A percentile compares a stretch with the other conserved stretches of the same genome.
phyloP scores from a whole-genome alignment of 2,797 vertebrate genomes.

The Characodon lateralis region DNA sequence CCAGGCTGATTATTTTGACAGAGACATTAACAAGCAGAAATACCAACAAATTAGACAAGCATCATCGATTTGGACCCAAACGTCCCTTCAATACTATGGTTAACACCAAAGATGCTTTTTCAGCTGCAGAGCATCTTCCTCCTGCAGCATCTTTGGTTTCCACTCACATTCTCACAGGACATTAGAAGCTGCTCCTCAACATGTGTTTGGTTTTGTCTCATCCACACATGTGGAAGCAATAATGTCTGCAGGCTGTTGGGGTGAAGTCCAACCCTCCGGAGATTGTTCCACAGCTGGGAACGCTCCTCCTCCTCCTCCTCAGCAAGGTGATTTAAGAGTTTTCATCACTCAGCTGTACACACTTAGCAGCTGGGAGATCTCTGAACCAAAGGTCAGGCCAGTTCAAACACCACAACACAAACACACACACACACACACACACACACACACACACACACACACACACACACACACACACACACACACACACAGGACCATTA shows the following conservation, averaged over 20 bases:
- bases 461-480: background rate
- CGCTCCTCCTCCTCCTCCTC: constrained; percentile 19
- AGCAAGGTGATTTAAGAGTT: constrained; percentile 22
- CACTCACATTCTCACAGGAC: background rate
- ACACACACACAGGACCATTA: background rate
- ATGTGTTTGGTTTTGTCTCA: constrained; percentile 9
- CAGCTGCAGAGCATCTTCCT: constrained; percentile 11
- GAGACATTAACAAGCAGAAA: constrained; percentile 1
- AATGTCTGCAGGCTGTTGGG: constrained; percentile 8
- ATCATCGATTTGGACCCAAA: background rate
- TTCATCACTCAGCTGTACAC: constrained; percentile 12
- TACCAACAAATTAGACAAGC: background rate
- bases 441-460: background rate
- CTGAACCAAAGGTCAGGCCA: constrained; percentile 15
- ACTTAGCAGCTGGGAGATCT: constrained; percentile 40
- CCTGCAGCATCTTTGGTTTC: constrained; percentile 1
- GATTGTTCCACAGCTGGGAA: constrained; percentile 44
- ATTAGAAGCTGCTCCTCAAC: constrained; percentile 2
- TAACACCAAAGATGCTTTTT: constrained; percentile 9
- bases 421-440: background rate
- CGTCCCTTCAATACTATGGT: background rate
- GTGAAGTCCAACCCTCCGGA: background rate
- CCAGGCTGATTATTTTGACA: background rate
- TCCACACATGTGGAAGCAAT: constrained; percentile 35
- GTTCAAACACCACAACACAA: constrained; percentile 9